Conservation (phyloP, 2,797 vertebrate species). For the Parotocinclus haroldoi region DNA sequence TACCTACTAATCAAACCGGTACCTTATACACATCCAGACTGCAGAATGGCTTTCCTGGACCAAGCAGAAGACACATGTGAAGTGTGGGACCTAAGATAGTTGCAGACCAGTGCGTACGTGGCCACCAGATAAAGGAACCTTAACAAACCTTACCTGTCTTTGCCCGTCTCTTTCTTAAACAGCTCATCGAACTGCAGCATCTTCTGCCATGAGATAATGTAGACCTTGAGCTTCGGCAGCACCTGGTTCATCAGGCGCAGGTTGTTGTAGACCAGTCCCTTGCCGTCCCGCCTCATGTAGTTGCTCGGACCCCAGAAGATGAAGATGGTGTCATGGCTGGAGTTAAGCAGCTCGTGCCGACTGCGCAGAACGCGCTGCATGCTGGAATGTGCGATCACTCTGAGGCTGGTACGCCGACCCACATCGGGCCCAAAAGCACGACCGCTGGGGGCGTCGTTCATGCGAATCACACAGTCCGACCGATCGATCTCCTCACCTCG, state of each 20-base stretch:
- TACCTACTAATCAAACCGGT: too few relatives aligned
- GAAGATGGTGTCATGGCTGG: conserved; percentile 89
- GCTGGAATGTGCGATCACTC: conserved; percentile 95
- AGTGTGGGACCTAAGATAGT: too few relatives aligned
- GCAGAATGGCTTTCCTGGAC: too few relatives aligned
- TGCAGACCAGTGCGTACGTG: too few relatives aligned
- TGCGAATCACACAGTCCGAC: conserved; percentile 92
- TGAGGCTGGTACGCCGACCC: conserved; percentile 86
- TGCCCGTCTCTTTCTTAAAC: conserved; percentile 94
- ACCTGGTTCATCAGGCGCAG: conserved; percentile 93
- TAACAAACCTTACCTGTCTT: conserved; percentile 83
- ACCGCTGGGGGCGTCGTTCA: conserved; percentile 90
- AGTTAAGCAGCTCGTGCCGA: conserved; percentile 88
- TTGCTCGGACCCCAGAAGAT: conserved; percentile 98
- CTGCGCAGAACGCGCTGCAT: conserved; percentile 89
- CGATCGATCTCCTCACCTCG: conserved; percentile 84
- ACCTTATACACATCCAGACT: too few relatives aligned
- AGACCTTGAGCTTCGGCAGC: conserved; percentile 86
- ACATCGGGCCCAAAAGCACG: conserved; percentile 79
- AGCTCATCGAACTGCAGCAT: conserved; percentile 96
- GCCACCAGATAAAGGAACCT: neutral
- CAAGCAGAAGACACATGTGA: too few relatives aligned
- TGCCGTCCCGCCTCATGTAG: conserved; percentile 94
- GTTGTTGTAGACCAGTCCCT: conserved; percentile 94
- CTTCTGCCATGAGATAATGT: conserved; percentile 94